Evolutionary conservation across 2,797 vertebrate species (phyloP).

Genomic region (Gallinago stenura): DNA sequence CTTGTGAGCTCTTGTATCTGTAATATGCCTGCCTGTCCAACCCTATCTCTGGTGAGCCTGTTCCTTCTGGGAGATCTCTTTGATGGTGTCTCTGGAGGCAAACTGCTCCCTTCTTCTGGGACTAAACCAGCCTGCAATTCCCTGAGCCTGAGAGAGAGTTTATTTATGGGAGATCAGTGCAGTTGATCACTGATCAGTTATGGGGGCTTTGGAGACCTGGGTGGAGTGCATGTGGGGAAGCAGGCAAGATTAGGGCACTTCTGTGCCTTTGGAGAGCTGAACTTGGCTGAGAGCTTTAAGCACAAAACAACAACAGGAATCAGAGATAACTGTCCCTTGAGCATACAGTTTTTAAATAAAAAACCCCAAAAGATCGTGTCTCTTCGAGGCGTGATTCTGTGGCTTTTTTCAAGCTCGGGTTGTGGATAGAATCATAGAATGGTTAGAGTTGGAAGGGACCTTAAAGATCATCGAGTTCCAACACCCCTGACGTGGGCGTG

Average conservation of each 20-base stretch:
- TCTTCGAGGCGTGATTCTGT: not conserved
- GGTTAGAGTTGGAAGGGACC: too few species aligned
- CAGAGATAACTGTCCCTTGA: not conserved
- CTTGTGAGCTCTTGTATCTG: not conserved
- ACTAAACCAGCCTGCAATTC: accelerated
- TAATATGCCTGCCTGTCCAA: too few species aligned
- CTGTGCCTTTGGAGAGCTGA: not conserved
- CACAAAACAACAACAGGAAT: not conserved
- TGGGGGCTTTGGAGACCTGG: not conserved
- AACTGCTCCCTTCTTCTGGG: not conserved
- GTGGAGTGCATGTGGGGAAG: not conserved
- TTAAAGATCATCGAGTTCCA: too few species aligned
- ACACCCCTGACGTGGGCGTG: too few species aligned
- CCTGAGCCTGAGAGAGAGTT: not conserved
- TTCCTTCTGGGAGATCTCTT: not conserved
- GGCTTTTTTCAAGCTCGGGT: not conserved
- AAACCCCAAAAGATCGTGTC: not conserved
- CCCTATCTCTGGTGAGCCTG: not conserved
- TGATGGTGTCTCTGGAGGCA: not conserved
- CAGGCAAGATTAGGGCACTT: not conserved
- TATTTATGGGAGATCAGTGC: not conserved
- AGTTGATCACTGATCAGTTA: accelerated
- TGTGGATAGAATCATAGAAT: not conserved
- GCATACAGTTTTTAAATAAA: not conserved
- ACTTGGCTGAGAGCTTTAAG: not conserved